Percentiles rank a stretch among this genome's conserved stretches.
phyloP scores from a whole-genome alignment of 2,113 vertebrate species.

The Nerophis ophidion region DNA sequence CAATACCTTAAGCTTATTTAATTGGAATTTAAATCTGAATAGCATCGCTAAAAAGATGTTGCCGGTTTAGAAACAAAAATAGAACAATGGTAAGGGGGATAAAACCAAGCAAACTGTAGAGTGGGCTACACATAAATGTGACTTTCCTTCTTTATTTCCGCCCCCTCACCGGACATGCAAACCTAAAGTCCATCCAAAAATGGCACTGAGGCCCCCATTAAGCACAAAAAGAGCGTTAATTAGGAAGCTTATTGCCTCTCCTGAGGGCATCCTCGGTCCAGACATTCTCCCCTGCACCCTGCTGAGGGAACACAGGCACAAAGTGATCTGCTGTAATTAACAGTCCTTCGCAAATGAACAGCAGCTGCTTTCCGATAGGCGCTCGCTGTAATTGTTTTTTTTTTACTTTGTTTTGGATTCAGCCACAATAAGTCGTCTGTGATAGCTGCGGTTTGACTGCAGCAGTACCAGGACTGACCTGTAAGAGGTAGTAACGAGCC shows the following conservation, averaged over 20 bases:
- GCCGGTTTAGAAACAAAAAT: neutral
- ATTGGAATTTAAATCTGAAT: neutral
- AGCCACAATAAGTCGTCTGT: conserved; percentile 27
- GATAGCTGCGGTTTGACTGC: neutral
- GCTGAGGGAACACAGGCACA: conserved; percentile 43
- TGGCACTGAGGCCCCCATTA: conserved; percentile 57
- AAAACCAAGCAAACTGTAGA: no score
- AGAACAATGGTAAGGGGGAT: no score
- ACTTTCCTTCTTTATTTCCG: no score
- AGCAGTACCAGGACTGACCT: no score
- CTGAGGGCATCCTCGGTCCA: conserved; percentile 47
- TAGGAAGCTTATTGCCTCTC: conserved; percentile 72
- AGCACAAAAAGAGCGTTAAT: conserved; percentile 73
- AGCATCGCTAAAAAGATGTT: neutral
- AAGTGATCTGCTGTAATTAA: conserved; percentile 63
- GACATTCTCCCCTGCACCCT: conserved; percentile 48
- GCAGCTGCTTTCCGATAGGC: conserved; percentile 45
- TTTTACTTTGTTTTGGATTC: conserved; percentile 29
- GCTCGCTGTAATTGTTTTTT: conserved; percentile 39
- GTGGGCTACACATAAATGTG: no score
- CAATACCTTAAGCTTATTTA: neutral
- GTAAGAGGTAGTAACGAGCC: no score
- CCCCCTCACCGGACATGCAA: conserved; percentile 38
- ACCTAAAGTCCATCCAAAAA: conserved; percentile 58
- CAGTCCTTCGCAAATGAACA: conserved; percentile 53